Evolutionary conservation across 2,888 invertebrate species (phyloP).

Genomic region (Theretra japonica): DNA sequence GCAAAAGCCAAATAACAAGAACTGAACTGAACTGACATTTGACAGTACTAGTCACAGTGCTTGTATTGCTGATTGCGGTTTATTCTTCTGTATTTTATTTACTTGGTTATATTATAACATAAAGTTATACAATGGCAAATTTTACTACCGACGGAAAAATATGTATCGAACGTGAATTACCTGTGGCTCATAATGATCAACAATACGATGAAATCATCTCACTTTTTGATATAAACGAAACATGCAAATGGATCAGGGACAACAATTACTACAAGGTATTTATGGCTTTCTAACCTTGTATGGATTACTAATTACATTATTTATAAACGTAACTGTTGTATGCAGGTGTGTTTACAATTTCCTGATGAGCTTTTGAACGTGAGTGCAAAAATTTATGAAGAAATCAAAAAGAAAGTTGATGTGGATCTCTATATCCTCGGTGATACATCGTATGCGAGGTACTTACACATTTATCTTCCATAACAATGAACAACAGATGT

Average conservation of each 20-base stretch:
- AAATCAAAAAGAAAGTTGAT: constrained; percentile 73
- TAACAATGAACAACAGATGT: background rate
- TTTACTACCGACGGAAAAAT: constrained; percentile 82
- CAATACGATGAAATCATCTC: constrained; percentile 64
- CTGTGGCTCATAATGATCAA: constrained; percentile 47
- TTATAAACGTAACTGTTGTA: constrained; percentile 34
- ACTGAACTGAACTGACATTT: too few species aligned
- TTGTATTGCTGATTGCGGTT: background rate
- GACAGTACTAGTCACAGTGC: background rate
- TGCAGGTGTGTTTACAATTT: constrained; percentile 95
- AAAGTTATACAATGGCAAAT: constrained; percentile 63
- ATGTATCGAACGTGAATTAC: constrained; percentile 80
- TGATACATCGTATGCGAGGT: constrained; percentile 96
- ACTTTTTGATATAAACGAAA: constrained; percentile 85
- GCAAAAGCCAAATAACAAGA: background rate
- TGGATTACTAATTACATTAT: constrained; percentile 22
- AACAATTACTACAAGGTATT: constrained; percentile 87
- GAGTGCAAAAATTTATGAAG: constrained; percentile 87
- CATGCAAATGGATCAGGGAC: constrained; percentile 88
- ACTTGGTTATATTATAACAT: background rate
- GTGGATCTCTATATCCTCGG: constrained; percentile 91
- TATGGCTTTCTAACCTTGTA: constrained; percentile 1
- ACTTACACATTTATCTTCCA: constrained; percentile 34
- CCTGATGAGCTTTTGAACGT: constrained; percentile 91
- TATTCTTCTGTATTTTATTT: too few species aligned